Conservation (phyloP, 30 jellyfish, hydroid and myxozoan genomes). For the Aurelia aurita region DNA sequence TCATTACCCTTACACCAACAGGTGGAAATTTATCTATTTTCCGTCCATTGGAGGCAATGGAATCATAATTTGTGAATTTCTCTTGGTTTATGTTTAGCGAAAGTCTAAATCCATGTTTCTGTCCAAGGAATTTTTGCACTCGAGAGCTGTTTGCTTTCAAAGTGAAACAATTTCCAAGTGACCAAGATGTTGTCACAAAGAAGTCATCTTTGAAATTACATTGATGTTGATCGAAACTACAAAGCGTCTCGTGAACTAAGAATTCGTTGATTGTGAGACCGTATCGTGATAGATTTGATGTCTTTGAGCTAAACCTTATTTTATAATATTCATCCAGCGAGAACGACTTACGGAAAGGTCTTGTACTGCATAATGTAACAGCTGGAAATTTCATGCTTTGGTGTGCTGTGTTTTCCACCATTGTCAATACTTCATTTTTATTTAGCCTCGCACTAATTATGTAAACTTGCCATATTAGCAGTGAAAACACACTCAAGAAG, state of each 20-base stretch:
- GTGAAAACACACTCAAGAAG: background rate
- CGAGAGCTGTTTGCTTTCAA: background rate
- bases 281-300: background rate
- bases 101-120: background rate
- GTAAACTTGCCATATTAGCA: background rate
- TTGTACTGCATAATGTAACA: background rate
- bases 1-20: background rate
- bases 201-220: background rate
- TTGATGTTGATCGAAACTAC: background rate
- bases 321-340: no score
- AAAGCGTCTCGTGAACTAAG: background rate
- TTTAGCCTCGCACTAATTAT: background rate
- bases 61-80: background rate
- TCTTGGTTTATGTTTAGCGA: background rate
- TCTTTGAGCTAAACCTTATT: no score
- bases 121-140: background rate
- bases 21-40: background rate
- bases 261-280: background rate
- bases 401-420: background rate
- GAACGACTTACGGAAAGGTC: background rate
- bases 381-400: background rate
- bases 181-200: background rate
- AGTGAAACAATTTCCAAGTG: background rate
- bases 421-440: background rate
- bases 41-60: no score